phyloP scores from a whole-genome alignment of 2,888 invertebrate species.

The Phasia obesa region DNA sequence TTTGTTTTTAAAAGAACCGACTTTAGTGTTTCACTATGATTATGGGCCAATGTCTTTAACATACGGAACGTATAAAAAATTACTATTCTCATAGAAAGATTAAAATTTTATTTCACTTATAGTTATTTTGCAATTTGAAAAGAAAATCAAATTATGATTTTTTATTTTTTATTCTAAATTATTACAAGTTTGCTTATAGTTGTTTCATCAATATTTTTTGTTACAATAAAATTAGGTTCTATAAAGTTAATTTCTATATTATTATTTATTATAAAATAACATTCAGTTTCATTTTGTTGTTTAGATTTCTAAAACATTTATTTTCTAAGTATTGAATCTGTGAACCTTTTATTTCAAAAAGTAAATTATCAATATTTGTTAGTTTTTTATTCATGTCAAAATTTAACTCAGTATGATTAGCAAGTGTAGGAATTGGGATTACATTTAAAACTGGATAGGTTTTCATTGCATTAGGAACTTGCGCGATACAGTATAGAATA shows the following conservation, averaged over 20 bases:
- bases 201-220: too few relatives aligned
- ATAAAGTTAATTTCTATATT: too few relatives aligned
- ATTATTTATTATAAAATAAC: neutral
- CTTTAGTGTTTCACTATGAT: too few relatives aligned
- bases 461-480: neutral
- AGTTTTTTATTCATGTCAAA: too few relatives aligned
- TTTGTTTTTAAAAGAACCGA: too few relatives aligned
- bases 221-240: neutral
- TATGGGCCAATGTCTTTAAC: too few relatives aligned
- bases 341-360: neutral
- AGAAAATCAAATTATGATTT: constrained; percentile 2
- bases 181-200: neutral
- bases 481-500: neutral
- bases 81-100: too few relatives aligned
- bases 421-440: too few relatives aligned
- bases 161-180: neutral
- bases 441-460: too few relatives aligned
- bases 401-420: too few relatives aligned
- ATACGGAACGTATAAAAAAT: neutral
- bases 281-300: neutral
- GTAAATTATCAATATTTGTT: too few relatives aligned
- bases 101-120: neutral
- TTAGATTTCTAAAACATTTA: neutral
- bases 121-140: neutral
- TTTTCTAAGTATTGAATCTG: neutral